Percentiles rank a stretch among this genome's conserved stretches.
Conservation (phyloP, 2,797 vertebrate species). For the Peromyscus eremicus region DNA sequence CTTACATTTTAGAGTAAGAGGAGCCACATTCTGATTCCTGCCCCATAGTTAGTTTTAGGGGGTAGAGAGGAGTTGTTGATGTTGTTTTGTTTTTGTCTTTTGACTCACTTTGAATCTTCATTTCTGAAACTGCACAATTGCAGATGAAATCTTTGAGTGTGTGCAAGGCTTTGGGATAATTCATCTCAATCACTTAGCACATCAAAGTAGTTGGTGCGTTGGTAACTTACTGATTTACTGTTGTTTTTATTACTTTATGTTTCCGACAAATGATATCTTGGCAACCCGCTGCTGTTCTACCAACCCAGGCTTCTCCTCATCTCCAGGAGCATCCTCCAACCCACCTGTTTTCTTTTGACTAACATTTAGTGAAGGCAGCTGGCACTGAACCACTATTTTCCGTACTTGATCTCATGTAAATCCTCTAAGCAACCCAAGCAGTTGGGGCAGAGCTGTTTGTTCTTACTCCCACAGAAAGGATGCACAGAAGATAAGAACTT, state of each 20-base stretch:
- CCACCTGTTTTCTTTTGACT: neutral
- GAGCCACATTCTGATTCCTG: neutral
- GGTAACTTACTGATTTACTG: neutral
- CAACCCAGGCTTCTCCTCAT: neutral
- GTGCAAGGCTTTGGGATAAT: neutral
- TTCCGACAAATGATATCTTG: neutral
- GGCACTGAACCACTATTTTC: neutral
- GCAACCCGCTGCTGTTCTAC: neutral
- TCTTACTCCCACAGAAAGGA: neutral
- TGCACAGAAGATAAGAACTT: neutral
- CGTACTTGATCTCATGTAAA: neutral
- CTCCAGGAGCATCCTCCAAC: neutral
- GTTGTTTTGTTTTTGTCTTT: neutral
- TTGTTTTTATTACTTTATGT: neutral
- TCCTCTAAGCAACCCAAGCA: neutral
- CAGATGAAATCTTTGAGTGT: neutral
- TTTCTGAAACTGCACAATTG: neutral
- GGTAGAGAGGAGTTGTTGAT: neutral
- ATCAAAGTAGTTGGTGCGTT: neutral
- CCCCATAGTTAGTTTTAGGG: neutral
- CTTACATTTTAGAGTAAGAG: neutral
- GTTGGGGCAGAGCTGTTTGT: neutral
- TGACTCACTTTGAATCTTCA: neutral
- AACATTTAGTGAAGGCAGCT: neutral
- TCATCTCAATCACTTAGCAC: neutral